Conservation (phyloP, 2,797 vertebrate genomes). For the Heterohyrax brucei region DNA sequence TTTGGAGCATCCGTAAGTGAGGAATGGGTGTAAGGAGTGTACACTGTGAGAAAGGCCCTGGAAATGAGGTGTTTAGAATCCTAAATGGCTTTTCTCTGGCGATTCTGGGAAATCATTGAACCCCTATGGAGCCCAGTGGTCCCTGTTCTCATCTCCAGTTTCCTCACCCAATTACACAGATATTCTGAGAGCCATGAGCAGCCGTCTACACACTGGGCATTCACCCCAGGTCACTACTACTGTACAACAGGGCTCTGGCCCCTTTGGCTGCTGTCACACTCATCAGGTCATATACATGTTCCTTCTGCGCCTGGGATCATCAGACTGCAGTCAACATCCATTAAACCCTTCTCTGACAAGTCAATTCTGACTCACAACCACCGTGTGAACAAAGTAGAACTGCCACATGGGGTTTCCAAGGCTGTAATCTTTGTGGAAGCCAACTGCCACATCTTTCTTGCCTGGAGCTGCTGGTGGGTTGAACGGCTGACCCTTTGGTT, state of each 20-base stretch:
- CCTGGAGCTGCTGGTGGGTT: neutral
- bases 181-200: neutral
- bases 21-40: neutral
- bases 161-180: neutral
- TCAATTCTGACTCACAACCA: neutral
- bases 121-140: neutral
- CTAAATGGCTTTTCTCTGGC: conserved; percentile 2
- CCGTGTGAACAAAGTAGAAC: neutral
- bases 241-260: neutral
- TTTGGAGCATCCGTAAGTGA: too few species aligned
- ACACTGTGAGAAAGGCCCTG: neutral
- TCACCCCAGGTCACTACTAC: neutral
- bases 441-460: neutral
- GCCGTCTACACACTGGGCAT: neutral
- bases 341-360: neutral
- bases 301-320: neutral
- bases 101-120: neutral
- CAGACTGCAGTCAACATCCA: neutral
- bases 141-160: conserved; percentile 5
- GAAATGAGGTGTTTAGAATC: neutral
- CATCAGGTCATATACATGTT: neutral
- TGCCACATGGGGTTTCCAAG: neutral
- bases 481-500: neutral
- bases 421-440: neutral
- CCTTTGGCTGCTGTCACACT: neutral